A percentile compares a stretch with the other conserved stretches of the same genome.
These are phyloP conservation scores for Macrosiphum euphorbiae DNA, from an alignment of 2,888 invertebrate genomes.

Conservation along the genomic window DNA sequence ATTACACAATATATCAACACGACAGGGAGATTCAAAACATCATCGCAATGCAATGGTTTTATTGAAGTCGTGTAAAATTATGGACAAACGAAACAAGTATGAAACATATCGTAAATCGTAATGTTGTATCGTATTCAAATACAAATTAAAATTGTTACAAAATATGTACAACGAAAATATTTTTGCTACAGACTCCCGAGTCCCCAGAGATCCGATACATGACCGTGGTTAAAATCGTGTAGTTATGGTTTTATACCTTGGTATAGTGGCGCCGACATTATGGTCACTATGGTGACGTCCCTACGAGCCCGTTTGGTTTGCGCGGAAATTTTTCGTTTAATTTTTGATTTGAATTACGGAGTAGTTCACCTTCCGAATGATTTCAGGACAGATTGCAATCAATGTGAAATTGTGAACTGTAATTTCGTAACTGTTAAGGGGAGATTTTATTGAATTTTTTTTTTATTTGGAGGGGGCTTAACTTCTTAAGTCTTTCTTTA, in stretches of 20 bases:
- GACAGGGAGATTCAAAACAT: not conserved
- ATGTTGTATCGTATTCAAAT: not conserved
- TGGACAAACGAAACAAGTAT: not conserved
- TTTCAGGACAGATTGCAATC: not conserved
- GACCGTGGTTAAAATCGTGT: not conserved
- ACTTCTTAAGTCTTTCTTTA: too few relatives aligned
- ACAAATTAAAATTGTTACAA: not conserved
- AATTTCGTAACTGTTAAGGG: too few relatives aligned
- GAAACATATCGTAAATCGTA: not conserved
- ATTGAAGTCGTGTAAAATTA: not conserved
- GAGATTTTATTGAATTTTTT: too few relatives aligned
- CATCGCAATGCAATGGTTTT: not conserved
- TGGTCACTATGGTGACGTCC: not conserved
- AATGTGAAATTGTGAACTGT: not conserved
- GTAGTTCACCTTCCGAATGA: too few relatives aligned
- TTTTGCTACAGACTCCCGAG: rapidly evolving
- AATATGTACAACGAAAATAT: not conserved
- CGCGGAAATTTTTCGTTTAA: not conserved
- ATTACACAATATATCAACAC: not conserved
- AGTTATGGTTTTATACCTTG: not conserved
- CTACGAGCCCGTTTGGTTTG: not conserved
- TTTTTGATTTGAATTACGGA: too few relatives aligned
- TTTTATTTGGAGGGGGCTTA: too few relatives aligned
- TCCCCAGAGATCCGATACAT: not conserved
- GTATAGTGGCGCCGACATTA: not conserved